Evolutionary conservation across 92 coral and sea anemone genomes (phyloP).

Genomic region (Heteractis magnifica): DNA sequence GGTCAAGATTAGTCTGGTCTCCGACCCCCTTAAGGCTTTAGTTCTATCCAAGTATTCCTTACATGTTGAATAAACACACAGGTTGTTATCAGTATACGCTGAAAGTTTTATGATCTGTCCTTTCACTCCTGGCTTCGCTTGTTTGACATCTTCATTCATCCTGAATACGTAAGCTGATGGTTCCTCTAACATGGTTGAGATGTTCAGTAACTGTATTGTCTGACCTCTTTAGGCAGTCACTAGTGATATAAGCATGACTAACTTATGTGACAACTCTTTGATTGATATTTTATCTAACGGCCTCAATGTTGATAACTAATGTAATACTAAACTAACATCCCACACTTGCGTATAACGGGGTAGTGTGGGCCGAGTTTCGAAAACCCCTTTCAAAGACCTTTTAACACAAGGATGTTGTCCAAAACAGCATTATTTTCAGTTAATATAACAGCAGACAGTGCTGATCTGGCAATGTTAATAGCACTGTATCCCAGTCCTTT

Average conservation of each 20-base stretch:
- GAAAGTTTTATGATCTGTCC: neutral
- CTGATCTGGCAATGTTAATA: slow-evolving; percentile 19
- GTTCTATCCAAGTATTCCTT: no score
- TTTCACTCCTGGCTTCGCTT: no score
- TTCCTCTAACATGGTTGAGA: neutral
- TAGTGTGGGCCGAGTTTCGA: slow-evolving; percentile 1
- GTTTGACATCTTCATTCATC: neutral
- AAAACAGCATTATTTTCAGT: neutral
- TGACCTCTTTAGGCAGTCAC: neutral
- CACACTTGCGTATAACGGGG: neutral
- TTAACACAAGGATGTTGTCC: neutral
- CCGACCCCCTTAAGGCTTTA: no score
- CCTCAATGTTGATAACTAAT: neutral
- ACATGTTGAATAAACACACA: no score
- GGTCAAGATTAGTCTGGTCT: no score
- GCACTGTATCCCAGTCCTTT: slow-evolving; percentile 23
- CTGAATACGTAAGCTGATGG: neutral
- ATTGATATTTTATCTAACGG: neutral
- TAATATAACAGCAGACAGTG: slow-evolving; percentile 1
- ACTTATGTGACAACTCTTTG: slow-evolving; percentile 2
- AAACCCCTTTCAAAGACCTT: neutral
- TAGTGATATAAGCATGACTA: slow-evolving; percentile 2
- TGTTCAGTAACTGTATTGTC: neutral
- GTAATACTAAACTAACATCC: slow-evolving; percentile 2
- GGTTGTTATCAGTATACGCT: no score